Evolutionary conservation across 2,797 vertebrate genomes (phyloP), one percentile per base, ranked within the genome.

Genomic region (Pseudochirops cupreus): DNA sequence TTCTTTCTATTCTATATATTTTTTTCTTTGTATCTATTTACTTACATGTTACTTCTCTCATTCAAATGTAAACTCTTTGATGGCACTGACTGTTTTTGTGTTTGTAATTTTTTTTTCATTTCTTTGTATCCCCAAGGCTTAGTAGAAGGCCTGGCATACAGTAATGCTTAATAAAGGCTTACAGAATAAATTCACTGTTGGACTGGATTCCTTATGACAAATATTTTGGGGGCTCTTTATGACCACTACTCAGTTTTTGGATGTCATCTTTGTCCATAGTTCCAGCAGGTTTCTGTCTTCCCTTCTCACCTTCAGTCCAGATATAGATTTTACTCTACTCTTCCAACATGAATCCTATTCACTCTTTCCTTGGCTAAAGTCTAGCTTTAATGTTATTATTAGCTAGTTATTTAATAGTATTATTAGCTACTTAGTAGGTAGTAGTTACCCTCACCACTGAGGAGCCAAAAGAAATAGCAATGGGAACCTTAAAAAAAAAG

Each of bases 31-130:
- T 9, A 50, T 39, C 11, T 21, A 39, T 12, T 26, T 26, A 0
- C 53, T 16, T 5, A 16, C 33, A 46, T 0, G 0, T 24, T 11
- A 0, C 3, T 11, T 55, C 56, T 59, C 31, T 33, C 56, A 33
- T 11, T 56, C 52, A 74, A 28, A 56, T 13, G 56, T 26, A 21
- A 29, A 74, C 2, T n/a, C 1, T 74, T 7, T 12, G 14, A 93
- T 55, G 59, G 29, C 56, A 62, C 6, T 1, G 1, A 29, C 0
- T 82, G 26, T 9, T 0, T 39, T 26, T 1, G 0, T 59, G 52
- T 0, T 59, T 54, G 57, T 1, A 46, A 39, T 0, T 82, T 46
- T 39, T 33, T 82, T 82, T 26, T 24, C 0, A 24, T 46, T 82
- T 46, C 16, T 82, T 82, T 46, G 18, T 46, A 46, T 11, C n/a